phyloP scores from a whole-genome alignment of 2,888 invertebrate genomes.

The Aphidius colemani region DNA sequence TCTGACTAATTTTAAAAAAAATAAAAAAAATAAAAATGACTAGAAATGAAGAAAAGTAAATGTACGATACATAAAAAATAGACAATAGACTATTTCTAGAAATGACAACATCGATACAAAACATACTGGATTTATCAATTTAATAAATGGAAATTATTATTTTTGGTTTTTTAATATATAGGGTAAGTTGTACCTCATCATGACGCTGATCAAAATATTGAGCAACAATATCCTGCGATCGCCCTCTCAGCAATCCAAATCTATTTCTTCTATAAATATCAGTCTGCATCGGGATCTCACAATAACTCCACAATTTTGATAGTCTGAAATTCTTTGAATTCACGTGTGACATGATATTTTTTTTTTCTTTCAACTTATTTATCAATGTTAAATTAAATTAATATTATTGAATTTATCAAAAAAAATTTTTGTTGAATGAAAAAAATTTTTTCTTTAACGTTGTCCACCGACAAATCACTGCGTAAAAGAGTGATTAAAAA shows the following conservation, averaged over 20 bases:
- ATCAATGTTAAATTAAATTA: too few relatives aligned
- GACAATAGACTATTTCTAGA: neutral
- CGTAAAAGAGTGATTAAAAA: too few relatives aligned
- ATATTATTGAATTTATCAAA: too few relatives aligned
- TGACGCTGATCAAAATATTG: conserved; percentile 52
- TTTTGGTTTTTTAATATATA: too few relatives aligned
- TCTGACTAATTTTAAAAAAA: too few relatives aligned
- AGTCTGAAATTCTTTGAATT: conserved; percentile 32
- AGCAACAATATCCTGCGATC: conserved; percentile 42
- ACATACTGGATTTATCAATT: conserved; percentile 1
- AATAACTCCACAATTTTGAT: neutral
- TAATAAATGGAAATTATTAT: neutral
- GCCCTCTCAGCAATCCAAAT: conserved; percentile 45
- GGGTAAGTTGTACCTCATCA: neutral
- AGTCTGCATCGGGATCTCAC: conserved; percentile 41
- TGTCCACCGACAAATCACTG: too few relatives aligned
- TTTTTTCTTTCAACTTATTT: neutral
- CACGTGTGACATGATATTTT: conserved; percentile 31
- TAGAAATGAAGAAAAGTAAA: too few relatives aligned
- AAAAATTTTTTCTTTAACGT: too few relatives aligned
- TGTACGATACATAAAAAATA: too few relatives aligned
- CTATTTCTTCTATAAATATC: conserved; percentile 45
- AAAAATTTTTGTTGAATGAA: too few relatives aligned
- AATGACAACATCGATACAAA: neutral
- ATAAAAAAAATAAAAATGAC: too few relatives aligned